Base-by-base conservation (phyloP, 2,113 vertebrate genomes). In the Nesoenas mayeri region DNA sequence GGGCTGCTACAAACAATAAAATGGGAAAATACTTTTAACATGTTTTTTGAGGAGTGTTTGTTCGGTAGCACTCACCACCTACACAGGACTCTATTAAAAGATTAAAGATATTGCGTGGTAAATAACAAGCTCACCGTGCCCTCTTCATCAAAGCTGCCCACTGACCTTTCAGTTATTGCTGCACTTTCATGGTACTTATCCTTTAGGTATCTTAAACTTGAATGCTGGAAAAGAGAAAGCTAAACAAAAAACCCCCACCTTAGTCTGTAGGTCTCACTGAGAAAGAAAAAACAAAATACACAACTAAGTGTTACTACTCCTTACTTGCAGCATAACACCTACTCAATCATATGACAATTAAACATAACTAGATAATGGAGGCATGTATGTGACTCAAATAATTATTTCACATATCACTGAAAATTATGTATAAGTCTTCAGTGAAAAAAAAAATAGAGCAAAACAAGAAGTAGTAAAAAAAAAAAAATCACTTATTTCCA, bases 251-350 rank as follows among this genome's bases (percentile, higher is more conserved):
- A 21, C 1, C 51, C 51, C 21, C 7, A 70, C 7, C 16, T 42
- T 12, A 57, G 26, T 26, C 25, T 78, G 11, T 31, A 32, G 0
- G 0, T 29, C 10, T 65, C 38, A 22, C 26, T 36, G 18, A 34
- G 26, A 11, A n/a, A 40, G 44, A 31, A 48, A 70, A 32, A 21
- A 69, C 40, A 42, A 3, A 14, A 6, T 44, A 44, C 42, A 44
- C 42, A 44, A 44, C 44, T 18, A 44, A 54, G 25, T 40, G 56
- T 13, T n/a, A 56, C 53, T 51, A 42, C 29, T 74, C 7, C n/a
- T 72, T 77, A 29, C 13, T 65, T 65, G 31, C 25, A 93, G 79
- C 7, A 31, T 29, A 78, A 20, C 15, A 42, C 12, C 10, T 82
- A 58, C 18, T 83, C 19, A 50, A 15, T 32, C 32, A 64, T 0